Base-by-base conservation (phyloP, 2,113 vertebrate species). In the Bos indicus region DNA sequence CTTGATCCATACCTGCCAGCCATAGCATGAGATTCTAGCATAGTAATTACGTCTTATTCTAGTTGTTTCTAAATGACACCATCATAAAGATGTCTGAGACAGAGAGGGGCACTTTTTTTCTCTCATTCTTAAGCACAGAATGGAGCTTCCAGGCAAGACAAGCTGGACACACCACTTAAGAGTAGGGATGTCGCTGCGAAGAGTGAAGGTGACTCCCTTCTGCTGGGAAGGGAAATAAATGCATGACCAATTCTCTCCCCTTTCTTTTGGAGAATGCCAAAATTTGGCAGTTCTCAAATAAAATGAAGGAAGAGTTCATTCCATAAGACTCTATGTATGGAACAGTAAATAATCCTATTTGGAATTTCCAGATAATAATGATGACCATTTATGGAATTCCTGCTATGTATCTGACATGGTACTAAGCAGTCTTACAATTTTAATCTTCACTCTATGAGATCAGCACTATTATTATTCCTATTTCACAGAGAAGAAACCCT, bases 61-160 rank as follows among this genome's bases (percentile, higher is more conserved):
- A 96, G 56, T 77, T 78, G n/a, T 96, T 97, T 95, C 92, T 92
- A 97, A 98, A 94, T 46, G 14, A 81, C 36, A 48, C 17, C 51
- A 36, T 84, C 62, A 88, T 85, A 89, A 94, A 97, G 36, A 92
- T 36, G 81, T 87, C 25, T 89, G 56, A 48, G 59, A 97, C 48
- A 80, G 16, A 0, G 0, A 84, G 5, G 28, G 36, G 56, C 74
- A 48, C 28, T n/a, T 21, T 25, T 21, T 82, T 46, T 17, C 25
- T 16, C 43, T 88, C 30, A 74, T 10, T 96, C 64, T 25, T 19
- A 67, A 90, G 48, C 25, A 83, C 28, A 67, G 28, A 86, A n/a
- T 89, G 60, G 90, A 89, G 28, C 25, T 26, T 95, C 83, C 15
- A 86, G n/a, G 13, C 52, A 87, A 36, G 16, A 95, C 19, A 91